Base-by-base conservation (phyloP, 2,888 invertebrate genomes). In the Dryadula phaetusa region DNA sequence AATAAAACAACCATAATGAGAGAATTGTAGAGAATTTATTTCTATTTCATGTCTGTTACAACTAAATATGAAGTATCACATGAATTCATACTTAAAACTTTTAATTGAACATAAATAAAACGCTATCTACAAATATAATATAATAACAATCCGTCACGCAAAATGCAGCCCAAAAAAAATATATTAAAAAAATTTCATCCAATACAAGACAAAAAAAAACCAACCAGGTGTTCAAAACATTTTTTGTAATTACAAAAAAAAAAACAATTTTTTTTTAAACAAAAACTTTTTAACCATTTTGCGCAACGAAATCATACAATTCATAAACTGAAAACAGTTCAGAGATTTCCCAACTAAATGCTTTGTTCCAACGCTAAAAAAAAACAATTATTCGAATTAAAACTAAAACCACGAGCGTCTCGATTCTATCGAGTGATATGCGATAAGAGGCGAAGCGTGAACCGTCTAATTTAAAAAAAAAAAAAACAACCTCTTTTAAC, bases 21-120 rank as follows among this genome's bases (percentile, higher is more conserved):
- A 69, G 54, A 72, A 79, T 82, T 76, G 76, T 84, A 85, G 79
- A 81, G 83, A 81, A 79, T 86, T 88, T 88, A 84, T 37, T 56
- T 56, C 56, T 37, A 82, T 88, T 86, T 77, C 82, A 86, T 84
- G 84, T 88, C 85, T 67, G 84, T 84, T 77, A 86, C 82, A 88
- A 82, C 87, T 87, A 87, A 88, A 76, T 77, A 82, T 81, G 84
- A 87, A 88, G 86, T 89, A 89, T 89, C 88, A 89, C 88, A 88
- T 87, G 81, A 86, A 88, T 85, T 82, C 80, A 80, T 87, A 86
- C 77, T 81, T 82, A 82, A 69, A 77, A 73, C 61, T 62, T 62
- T 52, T 62, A 6, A 58, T 44, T 73, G 77, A 76, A 84, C 82
- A 85, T 84, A 85, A 85, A 84, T 83, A 84, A 82, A 83, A 84